Percentiles rank a stretch among this genome's conserved stretches.
These are phyloP conservation scores for Puma concolor DNA, from an alignment of 2,113 vertebrate species.

Conservation along the genomic window DNA sequence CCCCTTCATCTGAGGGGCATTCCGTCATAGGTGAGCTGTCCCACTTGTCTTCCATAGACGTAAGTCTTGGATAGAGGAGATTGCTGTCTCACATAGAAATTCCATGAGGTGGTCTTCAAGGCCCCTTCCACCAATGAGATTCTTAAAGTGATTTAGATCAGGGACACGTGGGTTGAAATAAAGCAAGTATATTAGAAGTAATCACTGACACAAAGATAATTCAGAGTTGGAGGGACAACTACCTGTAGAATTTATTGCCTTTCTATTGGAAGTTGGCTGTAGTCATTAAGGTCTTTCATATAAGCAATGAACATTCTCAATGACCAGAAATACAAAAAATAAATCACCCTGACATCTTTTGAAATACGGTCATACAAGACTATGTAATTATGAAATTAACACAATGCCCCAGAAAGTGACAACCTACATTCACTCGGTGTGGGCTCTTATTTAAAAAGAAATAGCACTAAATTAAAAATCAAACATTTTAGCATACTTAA, in stretches of 20 bases:
- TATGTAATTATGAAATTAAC: background rate
- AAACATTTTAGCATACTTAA: background rate
- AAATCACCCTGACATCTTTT: background rate
- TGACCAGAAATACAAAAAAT: background rate
- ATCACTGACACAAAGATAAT: background rate
- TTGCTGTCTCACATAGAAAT: background rate
- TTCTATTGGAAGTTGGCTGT: background rate
- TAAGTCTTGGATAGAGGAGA: background rate
- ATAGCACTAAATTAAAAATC: background rate
- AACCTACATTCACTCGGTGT: background rate
- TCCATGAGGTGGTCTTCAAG: background rate
- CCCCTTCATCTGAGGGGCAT: background rate
- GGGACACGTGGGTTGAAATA: background rate
- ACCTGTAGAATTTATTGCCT: background rate
- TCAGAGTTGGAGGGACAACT: background rate
- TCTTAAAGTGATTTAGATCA: background rate
- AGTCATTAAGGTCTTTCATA: background rate
- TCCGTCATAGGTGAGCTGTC: background rate
- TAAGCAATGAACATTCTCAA: background rate
- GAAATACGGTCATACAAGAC: background rate
- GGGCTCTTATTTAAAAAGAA: background rate
- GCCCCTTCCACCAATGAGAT: background rate
- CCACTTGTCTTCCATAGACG: background rate
- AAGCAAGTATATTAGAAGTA: background rate
- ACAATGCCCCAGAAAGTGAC: background rate